Evolutionary conservation across 1,140 invertebrate genomes (phyloP), one percentile per base, ranked within the genome.

Genomic region (Macrotrachela quadricornifera): DNA sequence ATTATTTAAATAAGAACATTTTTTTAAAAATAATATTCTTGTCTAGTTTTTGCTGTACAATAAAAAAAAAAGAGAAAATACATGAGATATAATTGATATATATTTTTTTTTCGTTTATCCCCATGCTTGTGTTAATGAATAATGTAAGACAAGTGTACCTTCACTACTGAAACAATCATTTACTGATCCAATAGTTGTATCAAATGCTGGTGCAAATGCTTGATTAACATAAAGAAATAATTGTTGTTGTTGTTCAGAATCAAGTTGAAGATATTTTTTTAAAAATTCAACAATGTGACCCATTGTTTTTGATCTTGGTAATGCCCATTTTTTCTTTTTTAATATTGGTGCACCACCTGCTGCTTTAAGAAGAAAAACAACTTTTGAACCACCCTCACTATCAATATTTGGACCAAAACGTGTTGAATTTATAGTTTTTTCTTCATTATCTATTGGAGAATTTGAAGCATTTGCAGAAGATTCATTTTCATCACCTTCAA

Each of bases 311-410:
- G 83, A 80, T 41, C 79, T 78, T 62, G 84, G 82, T 0, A 95
- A 85, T 6, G 80, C 75, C 85, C 87, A 95, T 70, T 85, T 88
- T 60, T 85, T 86, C 60, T 87, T 85, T 61, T 88, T 92, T 77
- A 96, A 84, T 54, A 95, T 94, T 0, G 91, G 91, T 13, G 88
- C 86, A 77, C 91, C 86, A 0, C 83, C 87, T 17, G 86, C 87
- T 11, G 87, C 81, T 73, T 90, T 91, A 11, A 96, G 68, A 15
- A 91, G 66, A 57, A 96, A 80, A 64, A 88, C 85, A 72, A 94
- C 85, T 92, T 64, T 44, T 30, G 21, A 30, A 30, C 21, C 21
- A 30, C 21, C 21, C 8, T 30, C 21, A 30, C 3, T 4, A 30
- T 30, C 21, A 30, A 4, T 30, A 30, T 8, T 30, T 30, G 21